These are phyloP conservation scores for Calyptommatus sinebrachiatus DNA, from an alignment of 2,113 vertebrate species.

Conservation along the genomic window DNA sequence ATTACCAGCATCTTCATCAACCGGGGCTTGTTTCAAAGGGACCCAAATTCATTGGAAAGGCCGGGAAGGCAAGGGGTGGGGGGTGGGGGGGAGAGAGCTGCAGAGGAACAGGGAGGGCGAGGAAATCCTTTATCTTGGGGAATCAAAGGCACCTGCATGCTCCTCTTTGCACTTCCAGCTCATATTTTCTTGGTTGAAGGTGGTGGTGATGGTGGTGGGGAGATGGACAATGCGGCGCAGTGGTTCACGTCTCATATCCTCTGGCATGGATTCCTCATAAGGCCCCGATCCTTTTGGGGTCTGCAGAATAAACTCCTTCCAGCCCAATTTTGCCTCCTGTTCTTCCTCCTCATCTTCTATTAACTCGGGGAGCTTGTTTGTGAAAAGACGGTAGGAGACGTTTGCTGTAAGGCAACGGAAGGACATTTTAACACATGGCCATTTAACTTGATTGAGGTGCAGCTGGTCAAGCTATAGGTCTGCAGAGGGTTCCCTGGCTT, in stretches of 20 bases:
- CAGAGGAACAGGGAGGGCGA: background rate
- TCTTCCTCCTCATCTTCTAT: background rate
- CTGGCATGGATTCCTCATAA: background rate
- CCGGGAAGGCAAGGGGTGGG: too few species aligned
- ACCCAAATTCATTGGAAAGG: conserved; percentile 17
- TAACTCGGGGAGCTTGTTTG: background rate
- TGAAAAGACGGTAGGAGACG: background rate
- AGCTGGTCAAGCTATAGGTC: background rate
- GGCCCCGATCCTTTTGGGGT: background rate
- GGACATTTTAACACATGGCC: background rate
- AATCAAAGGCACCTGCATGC: conserved; percentile 13
- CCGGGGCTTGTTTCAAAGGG: conserved; percentile 22
- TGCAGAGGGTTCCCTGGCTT: too few species aligned
- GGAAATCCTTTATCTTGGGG: background rate
- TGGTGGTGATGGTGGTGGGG: background rate
- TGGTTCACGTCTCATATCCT: background rate
- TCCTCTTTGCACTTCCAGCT: too few species aligned
- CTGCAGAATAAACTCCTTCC: background rate
- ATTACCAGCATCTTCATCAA: background rate
- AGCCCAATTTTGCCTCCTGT: background rate
- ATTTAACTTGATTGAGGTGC: background rate
- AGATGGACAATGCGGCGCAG: background rate
- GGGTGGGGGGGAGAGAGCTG: background rate
- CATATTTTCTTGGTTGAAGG: background rate
- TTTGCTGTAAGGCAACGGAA: too few species aligned